Evolutionary conservation across 35 echinoderm and acorn worm genomes (phyloP), one percentile per base, ranked within the genome.

Genomic region (Hemicentrotus pulcherrimus): DNA sequence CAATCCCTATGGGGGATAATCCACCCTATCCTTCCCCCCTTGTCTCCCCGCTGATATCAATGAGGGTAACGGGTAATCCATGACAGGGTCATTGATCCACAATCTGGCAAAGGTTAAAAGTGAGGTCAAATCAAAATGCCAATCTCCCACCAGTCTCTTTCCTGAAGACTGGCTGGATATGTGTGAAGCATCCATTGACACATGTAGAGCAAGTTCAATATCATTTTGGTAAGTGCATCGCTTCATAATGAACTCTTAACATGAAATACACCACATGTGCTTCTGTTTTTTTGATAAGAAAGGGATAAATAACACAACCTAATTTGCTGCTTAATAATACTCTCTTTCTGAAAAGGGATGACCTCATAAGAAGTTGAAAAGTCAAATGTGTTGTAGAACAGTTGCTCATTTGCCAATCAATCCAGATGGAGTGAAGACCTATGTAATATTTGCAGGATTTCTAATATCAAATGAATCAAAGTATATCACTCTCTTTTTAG

Each of bases 1-100:
- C 19, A 78, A 78, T 78, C 65, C 65, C 65, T 78, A 78, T 78
- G 22, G 65, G 22, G 65, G 65, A n/a, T 28, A 28, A 78, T 28
- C 28, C 61, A 15, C 65, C 28, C 65, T n/a, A 78, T 78, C 65
- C 65, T 78, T 78, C 65, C 65, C 35, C 65, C 65, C 65, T 78
- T 78, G 65, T 78, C 65, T 78, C 65, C 65, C 65, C 24, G 6
- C 28, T 78, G 65, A 78, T 78, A 78, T 78, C 65, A 28, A 78
- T 78, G 65, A 78, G 65, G 65, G 65, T 22, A 78, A 78, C 7
- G 28, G 16, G 65, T 78, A 78, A 78, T 78, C 65, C 65, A n/a
- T 28, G 65, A 78, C 65, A 78, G 65, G 65, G 65, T 78, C 65
- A 78, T 78, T 78, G 65, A 78, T 78, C 65, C 65, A n/a, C 65